Evolutionary conservation across 2,888 invertebrate species (phyloP).

Genomic region (Callimorpha dominula): DNA sequence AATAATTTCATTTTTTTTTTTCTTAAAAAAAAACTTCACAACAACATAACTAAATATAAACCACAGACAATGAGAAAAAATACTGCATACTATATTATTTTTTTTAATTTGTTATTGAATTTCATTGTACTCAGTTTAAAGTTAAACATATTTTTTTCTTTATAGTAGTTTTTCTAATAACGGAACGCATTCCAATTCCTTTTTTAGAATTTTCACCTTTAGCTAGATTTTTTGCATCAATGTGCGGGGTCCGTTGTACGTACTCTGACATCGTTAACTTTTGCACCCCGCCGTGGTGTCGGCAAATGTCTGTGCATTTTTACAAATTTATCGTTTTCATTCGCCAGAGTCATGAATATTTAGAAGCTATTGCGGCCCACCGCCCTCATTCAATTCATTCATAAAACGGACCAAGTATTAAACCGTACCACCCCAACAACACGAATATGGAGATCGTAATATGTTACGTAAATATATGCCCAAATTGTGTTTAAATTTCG

Average conservation of each 20-base stretch:
- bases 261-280: constrained; percentile 54
- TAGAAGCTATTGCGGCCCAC: constrained; percentile 63
- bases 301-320: constrained; percentile 49
- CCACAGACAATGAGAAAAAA: no score
- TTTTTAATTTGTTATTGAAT: no score
- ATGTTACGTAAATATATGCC: constrained; percentile 17
- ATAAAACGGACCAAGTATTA: constrained; percentile 55
- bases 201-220: background rate
- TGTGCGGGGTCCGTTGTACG: background rate
- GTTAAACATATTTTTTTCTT: no score
- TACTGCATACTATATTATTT: no score
- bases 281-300: constrained; percentile 51
- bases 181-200: no score
- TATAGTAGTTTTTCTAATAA: no score
- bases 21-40: no score
- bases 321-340: constrained; percentile 64
- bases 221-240: no score
- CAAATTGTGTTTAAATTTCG: constrained; percentile 12
- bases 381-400: constrained; percentile 60
- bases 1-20: background rate
- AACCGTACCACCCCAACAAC: constrained; percentile 22
- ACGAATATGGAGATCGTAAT: constrained; percentile 11
- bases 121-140: no score
- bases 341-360: constrained; percentile 71
- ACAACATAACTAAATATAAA: no score